Percentiles rank a stretch among this genome's conserved stretches.
Evolutionary conservation across 2,797 vertebrate species (phyloP).

Genomic region (Enteromius unitaeniatus): DNA sequence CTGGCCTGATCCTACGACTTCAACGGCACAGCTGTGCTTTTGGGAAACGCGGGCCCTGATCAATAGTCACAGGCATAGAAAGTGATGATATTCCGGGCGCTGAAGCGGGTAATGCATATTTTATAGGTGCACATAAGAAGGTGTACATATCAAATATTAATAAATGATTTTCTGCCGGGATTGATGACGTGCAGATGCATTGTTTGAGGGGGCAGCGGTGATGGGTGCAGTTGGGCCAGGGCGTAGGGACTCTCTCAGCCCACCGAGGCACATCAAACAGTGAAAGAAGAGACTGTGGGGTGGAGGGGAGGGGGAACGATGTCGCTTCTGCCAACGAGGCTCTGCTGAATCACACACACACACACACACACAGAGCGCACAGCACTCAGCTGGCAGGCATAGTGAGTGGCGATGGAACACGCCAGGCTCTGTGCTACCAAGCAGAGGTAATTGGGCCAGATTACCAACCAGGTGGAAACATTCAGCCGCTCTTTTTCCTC

Average conservation of each 20-base stretch:
- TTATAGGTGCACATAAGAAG: conserved; percentile 48
- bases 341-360: conserved; percentile 73
- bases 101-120: conserved; percentile 38
- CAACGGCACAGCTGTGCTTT: conserved; percentile 14
- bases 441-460: conserved; percentile 81
- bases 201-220: conserved; percentile 37
- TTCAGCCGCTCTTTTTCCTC: conserved; percentile 70
- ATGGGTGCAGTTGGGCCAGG: conserved; percentile 39
- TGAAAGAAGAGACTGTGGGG: conserved; percentile 48
- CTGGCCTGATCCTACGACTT: conserved; percentile 7
- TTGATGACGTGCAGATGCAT: conserved; percentile 47
- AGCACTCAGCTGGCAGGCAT: conserved; percentile 64
- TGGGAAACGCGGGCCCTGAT: conserved; percentile 30
- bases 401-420: conserved; percentile 69
- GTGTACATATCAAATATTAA: conserved; percentile 49
- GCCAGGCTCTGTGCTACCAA: conserved; percentile 74
- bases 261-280: conserved; percentile 52
- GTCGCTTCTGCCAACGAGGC: conserved; percentile 58
- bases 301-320: conserved; percentile 31
- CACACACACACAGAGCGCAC: conserved; percentile 53
- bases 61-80: conserved; percentile 43
- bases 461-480: conserved; percentile 84
- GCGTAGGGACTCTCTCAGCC: conserved; percentile 49
- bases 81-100: conserved; percentile 40
- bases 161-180: conserved; percentile 41